A percentile compares a stretch with the other conserved stretches of the same genome.
These are phyloP conservation scores for Grammomys surdaster DNA, from an alignment of 2,113 vertebrate species.

Conservation along the genomic window DNA sequence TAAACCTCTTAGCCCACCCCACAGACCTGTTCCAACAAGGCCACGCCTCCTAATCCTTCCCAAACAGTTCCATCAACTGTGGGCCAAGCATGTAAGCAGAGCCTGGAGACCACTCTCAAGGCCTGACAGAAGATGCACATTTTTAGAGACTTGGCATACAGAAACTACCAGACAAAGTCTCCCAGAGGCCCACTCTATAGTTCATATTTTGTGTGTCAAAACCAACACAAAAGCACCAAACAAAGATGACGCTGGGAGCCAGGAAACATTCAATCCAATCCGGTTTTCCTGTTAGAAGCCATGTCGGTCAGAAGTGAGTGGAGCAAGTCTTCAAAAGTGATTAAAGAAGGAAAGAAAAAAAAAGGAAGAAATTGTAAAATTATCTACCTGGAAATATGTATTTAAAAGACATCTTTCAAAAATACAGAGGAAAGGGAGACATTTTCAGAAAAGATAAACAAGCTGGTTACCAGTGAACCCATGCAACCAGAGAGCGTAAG, in stretches of 20 bases:
- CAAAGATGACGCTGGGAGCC: neutral
- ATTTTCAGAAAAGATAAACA: neutral
- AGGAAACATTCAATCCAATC: neutral
- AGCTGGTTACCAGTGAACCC: neutral
- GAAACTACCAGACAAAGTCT: neutral
- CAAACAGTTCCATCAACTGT: neutral
- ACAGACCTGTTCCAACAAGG: neutral
- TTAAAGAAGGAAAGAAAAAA: neutral
- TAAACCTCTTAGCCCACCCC: neutral
- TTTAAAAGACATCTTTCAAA: neutral
- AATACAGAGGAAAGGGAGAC: neutral
- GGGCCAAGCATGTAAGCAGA: neutral
- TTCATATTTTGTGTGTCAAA: neutral
- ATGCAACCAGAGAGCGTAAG: neutral
- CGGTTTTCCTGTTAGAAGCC: neutral
- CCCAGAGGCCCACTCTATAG: neutral
- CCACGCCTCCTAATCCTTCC: too few relatives aligned
- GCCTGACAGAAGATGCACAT: neutral
- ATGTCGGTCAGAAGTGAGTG: neutral
- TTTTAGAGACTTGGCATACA: neutral
- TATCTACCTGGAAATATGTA: neutral
- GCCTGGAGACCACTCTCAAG: neutral
- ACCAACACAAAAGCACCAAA: neutral
- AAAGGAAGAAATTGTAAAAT: neutral
- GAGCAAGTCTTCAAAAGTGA: neutral